phyloP scores from a whole-genome alignment of 2,888 invertebrate genomes.

The Gasteruption jaculator region DNA sequence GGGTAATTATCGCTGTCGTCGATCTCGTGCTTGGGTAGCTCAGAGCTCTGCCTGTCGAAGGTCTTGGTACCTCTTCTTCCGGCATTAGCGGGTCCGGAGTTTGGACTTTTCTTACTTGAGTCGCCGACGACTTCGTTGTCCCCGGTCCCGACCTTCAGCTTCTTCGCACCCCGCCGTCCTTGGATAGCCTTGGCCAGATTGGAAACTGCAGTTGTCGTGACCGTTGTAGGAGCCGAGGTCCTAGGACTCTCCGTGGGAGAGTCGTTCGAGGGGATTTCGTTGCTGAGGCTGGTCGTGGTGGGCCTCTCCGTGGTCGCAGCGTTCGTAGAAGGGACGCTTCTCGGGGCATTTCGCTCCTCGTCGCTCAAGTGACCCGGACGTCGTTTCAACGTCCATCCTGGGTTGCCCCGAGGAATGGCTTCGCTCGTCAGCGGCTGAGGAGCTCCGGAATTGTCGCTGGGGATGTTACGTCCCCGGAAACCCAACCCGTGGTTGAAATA shows the following conservation, averaged over 20 bases:
- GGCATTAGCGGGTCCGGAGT: too few relatives aligned
- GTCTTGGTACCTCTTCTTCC: slow-evolving; percentile 33
- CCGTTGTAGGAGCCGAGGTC: slow-evolving; percentile 13
- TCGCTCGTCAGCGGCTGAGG: background rate
- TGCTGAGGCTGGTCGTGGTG: background rate
- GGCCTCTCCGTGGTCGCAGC: slow-evolving; percentile 23
- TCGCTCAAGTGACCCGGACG: slow-evolving; percentile 32
- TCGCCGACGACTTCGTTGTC: slow-evolving; percentile 13
- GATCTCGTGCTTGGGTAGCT: slow-evolving; percentile 20
- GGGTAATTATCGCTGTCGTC: slow-evolving; percentile 45
- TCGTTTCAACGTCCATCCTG: slow-evolving; percentile 42
- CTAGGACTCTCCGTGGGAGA: slow-evolving; percentile 15
- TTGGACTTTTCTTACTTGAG: slow-evolving; percentile 16
- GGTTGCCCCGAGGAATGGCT: slow-evolving; percentile 28
- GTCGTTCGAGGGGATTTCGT: slow-evolving; percentile 11
- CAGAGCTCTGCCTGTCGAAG: slow-evolving; percentile 26
- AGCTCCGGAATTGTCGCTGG: slow-evolving; percentile 10
- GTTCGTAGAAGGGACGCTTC: slow-evolving; percentile 6
- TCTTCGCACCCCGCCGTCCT: slow-evolving; percentile 24
- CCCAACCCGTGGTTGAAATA: slow-evolving; percentile 43
- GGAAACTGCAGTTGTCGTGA: slow-evolving; percentile 12
- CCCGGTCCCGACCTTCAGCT: slow-evolving; percentile 19
- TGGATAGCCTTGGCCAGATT: slow-evolving; percentile 15
- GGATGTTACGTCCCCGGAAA: slow-evolving; percentile 38
- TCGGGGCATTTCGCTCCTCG: too few relatives aligned